These are phyloP conservation scores for Ruditapes philippinarum DNA, from an alignment of 1,140 invertebrate genomes.

Conservation along the genomic window DNA sequence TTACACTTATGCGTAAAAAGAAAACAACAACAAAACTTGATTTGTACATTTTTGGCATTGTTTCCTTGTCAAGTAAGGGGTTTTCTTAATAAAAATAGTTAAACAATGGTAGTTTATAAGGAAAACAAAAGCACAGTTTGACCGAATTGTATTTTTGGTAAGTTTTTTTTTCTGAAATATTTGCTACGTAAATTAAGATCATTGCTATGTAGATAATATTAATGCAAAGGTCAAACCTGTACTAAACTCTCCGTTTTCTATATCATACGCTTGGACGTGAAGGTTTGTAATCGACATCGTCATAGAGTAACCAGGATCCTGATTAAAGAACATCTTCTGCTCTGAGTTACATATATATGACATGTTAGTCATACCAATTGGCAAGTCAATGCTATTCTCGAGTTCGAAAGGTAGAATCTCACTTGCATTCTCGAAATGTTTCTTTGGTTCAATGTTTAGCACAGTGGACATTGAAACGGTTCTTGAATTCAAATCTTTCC, in stretches of 20 bases:
- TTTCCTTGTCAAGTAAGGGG: no score
- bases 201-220: no score
- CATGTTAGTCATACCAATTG: neutral
- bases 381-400: neutral
- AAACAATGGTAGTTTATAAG: no score
- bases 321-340: neutral
- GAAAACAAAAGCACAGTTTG: no score
- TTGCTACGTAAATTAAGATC: no score
- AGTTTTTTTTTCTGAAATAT: no score
- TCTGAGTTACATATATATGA: neutral
- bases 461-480: neutral
- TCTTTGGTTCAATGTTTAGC: neutral
- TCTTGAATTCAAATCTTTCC: neutral
- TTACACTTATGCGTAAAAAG: no score
- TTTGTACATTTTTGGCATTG: no score
- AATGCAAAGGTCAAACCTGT: no score
- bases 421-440: conserved; percentile 18
- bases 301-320: neutral
- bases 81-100: no score
- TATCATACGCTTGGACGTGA: conserved; percentile 4
- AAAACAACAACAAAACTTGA: no score
- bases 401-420: neutral
- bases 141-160: no score
- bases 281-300: conserved; percentile 12
- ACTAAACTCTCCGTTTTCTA: neutral